These are phyloP conservation scores for Drosophila limbata DNA, from an alignment of 2,888 invertebrate genomes.

Conservation along the genomic window DNA sequence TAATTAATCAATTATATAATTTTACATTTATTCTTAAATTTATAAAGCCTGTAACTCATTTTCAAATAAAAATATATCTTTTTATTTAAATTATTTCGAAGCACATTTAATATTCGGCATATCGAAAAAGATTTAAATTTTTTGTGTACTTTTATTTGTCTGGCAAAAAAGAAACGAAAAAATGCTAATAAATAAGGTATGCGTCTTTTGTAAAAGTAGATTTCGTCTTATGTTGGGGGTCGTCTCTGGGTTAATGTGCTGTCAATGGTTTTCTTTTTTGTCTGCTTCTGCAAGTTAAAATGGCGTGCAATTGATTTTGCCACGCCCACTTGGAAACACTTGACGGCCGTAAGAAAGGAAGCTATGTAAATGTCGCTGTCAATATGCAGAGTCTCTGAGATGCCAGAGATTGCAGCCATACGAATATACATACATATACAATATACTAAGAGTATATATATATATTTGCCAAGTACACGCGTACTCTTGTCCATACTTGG, in stretches of 20 bases:
- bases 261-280: slow-evolving; percentile 50
- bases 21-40: too few relatives aligned
- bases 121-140: neutral
- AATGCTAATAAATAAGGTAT: slow-evolving; percentile 77
- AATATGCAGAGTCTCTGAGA: slow-evolving; percentile 45
- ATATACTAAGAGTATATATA: neutral
- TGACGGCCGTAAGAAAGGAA: slow-evolving; percentile 22
- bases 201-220: slow-evolving; percentile 67
- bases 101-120: slow-evolving; percentile 13
- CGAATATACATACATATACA: slow-evolving; percentile 10
- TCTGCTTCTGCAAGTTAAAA: slow-evolving; percentile 38
- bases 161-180: slow-evolving; percentile 25
- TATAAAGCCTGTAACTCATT: too few relatives aligned
- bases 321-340: slow-evolving; percentile 55
- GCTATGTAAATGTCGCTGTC: slow-evolving; percentile 75
- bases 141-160: slow-evolving; percentile 21
- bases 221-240: slow-evolving; percentile 41
- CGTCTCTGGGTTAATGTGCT: slow-evolving; percentile 66
- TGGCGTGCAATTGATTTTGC: slow-evolving; percentile 76
- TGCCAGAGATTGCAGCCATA: slow-evolving; percentile 50
- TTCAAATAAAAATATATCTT: too few relatives aligned
- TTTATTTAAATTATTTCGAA: neutral
- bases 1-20: too few relatives aligned
- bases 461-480: slow-evolving; percentile 39
- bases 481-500: slow-evolving; percentile 49